These are phyloP conservation scores for Solenopsis fugax DNA, from an alignment of 1,140 invertebrate genomes.

Conservation along the genomic window DNA sequence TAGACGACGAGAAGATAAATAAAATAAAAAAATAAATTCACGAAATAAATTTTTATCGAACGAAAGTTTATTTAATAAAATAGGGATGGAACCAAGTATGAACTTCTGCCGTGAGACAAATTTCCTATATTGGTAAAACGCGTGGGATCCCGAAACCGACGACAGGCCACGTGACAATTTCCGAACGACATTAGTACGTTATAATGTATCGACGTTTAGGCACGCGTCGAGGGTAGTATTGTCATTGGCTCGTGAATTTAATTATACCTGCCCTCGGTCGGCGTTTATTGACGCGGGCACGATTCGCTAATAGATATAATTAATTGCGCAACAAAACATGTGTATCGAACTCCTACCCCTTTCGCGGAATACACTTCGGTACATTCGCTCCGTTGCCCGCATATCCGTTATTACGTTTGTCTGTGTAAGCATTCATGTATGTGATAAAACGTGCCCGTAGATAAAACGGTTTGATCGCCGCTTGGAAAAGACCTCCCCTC, in stretches of 20 bases:
- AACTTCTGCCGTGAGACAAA: constrained; percentile 8
- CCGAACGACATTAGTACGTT: constrained; percentile 52
- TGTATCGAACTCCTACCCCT: constrained; percentile 49
- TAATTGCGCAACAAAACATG: constrained; percentile 73
- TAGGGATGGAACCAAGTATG: background rate
- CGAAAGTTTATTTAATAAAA: constrained; percentile 14
- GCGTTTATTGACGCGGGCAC: constrained; percentile 67
- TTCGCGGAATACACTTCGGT: constrained; percentile 17
- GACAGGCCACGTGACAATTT: constrained; percentile 56
- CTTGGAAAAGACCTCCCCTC: constrained; percentile 37
- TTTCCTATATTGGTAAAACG: background rate
- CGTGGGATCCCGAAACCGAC: constrained; percentile 29
- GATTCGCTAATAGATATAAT: constrained; percentile 73
- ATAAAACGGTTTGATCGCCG: constrained; percentile 43
- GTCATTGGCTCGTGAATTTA: constrained; percentile 69
- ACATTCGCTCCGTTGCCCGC: background rate
- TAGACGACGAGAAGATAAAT: background rate
- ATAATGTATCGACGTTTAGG: constrained; percentile 65
- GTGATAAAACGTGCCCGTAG: constrained; percentile 16
- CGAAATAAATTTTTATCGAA: background rate
- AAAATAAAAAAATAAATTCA: too few relatives aligned
- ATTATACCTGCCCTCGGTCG: constrained; percentile 57
- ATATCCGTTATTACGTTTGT: constrained; percentile 15
- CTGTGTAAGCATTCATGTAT: background rate
- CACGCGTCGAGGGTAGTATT: constrained; percentile 66